Evolutionary conservation across 2,888 invertebrate species (phyloP).

Genomic region (Drosophila borborema): DNA sequence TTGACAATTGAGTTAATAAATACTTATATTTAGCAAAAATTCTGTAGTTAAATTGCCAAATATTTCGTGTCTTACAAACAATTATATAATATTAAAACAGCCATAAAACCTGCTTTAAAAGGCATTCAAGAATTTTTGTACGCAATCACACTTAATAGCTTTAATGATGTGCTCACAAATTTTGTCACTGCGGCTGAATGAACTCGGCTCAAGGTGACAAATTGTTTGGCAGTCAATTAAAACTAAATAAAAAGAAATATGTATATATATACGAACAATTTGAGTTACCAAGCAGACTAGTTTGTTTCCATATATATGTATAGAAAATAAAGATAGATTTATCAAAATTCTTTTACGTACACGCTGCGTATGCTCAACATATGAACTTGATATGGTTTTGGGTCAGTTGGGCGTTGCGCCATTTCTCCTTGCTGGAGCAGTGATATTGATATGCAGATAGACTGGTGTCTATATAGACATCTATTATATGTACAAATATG

Average conservation of each 20-base stretch:
- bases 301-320: not conserved
- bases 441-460: constrained; percentile 34
- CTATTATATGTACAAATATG: constrained; percentile 48
- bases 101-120: not conserved
- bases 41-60: not conserved
- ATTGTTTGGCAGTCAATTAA: constrained; percentile 13
- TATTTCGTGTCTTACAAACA: not conserved
- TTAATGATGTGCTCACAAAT: constrained; percentile 14
- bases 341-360: constrained; percentile 1
- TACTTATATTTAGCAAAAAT: not conserved
- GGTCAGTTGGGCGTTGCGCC: constrained; percentile 45
- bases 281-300: constrained; percentile 10
- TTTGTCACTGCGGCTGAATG: constrained; percentile 27
- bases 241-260: not conserved
- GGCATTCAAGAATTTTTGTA: not conserved
- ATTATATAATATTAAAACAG: not conserved
- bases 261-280: not conserved
- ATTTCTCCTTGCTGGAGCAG: constrained; percentile 47
- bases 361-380: constrained; percentile 62
- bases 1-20: not conserved
- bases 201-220: constrained; percentile 36
- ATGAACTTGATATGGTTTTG: constrained; percentile 34
- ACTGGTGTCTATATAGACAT: not conserved
- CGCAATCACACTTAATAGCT: constrained; percentile 10
- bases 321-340: not conserved